Base-by-base conservation (phyloP, 2,797 vertebrate species). In the Poeciliopsis turneri region DNA sequence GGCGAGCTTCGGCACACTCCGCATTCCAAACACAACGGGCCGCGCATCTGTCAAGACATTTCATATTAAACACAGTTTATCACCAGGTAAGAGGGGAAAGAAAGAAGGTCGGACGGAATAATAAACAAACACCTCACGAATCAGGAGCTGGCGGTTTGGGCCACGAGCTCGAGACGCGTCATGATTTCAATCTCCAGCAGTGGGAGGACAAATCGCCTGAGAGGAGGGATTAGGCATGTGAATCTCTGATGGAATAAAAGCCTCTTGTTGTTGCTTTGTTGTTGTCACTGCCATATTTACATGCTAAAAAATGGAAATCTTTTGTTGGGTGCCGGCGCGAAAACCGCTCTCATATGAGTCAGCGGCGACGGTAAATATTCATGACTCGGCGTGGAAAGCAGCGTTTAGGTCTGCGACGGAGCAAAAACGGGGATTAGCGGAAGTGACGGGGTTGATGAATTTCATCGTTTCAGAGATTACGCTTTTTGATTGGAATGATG, bases 401-500 rank as follows among this genome's bases (percentile, higher is more conserved):
- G 87, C 92, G 85, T 94, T 93, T 92, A 92, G 87, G 92, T 86
- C 76, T 82, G 70, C 88, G 92, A 88, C 88, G 84, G 88, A 90
- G 90, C 84, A 90, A 91, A 93, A 86, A 86, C 78, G 11, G 43
- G 89, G 94, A 94, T 95, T 94, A 92, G 91, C 84, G 80, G 89
- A 93, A 93, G 92, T 94, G 94, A 94, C 90, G 92, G 93, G 93
- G 93, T 90, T 94, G 92, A 95, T 92, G 93, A 94, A 94, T 92
- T 94, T 91, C 94, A 95, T 95, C 92, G 93, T 95, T 95, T 93
- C 93, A 91, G 89, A 95, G 94, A 95, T 95, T 95, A 94, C 92
- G 91, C 84, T 94, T n/a, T 95, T 92, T 94, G 94, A 96, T 94
- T 94, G 94, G 91, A 94, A 93, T 93, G 91, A 94, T 94, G 93